Percentiles rank a stretch among this genome's conserved stretches.
Evolutionary conservation across 2,113 vertebrate genomes (phyloP).

Genomic region (Cairina moschata): DNA sequence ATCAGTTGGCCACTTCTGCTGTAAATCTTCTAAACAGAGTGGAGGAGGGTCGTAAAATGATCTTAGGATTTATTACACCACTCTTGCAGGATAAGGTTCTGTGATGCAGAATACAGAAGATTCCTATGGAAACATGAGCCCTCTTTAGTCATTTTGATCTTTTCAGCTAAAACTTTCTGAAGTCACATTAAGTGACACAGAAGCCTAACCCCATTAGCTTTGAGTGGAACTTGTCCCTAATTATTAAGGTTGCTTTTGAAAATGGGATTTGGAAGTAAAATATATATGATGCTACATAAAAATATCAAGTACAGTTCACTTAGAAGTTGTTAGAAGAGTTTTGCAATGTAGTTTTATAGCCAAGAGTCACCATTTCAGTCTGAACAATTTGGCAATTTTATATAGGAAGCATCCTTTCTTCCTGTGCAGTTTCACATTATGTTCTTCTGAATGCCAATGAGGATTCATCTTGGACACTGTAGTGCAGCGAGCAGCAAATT

Average conservation of each 20-base stretch:
- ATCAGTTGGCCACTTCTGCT: neutral
- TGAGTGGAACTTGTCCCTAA: neutral
- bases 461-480: slow-evolving; percentile 42
- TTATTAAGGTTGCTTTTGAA: neutral
- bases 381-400: neutral
- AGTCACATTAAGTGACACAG: neutral
- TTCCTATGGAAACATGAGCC: slow-evolving; percentile 46
- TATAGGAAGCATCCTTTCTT: neutral
- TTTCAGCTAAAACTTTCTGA: slow-evolving; percentile 39
- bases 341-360: neutral
- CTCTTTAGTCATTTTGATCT: slow-evolving; percentile 50
- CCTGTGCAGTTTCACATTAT: slow-evolving; percentile 32
- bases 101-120: slow-evolving; percentile 29
- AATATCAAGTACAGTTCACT: neutral
- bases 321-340: neutral
- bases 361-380: neutral
- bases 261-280: neutral
- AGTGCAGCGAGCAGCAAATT: slow-evolving; percentile 63
- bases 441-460: slow-evolving; percentile 59
- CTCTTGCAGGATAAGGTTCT: slow-evolving; percentile 16
- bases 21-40: slow-evolving; percentile 10
- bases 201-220: neutral
- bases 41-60: slow-evolving; percentile 40
- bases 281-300: neutral
- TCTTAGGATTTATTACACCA: slow-evolving; percentile 27